phyloP scores from a whole-genome alignment of 2,888 invertebrate genomes.

The Dermolepida albohirtum region DNA sequence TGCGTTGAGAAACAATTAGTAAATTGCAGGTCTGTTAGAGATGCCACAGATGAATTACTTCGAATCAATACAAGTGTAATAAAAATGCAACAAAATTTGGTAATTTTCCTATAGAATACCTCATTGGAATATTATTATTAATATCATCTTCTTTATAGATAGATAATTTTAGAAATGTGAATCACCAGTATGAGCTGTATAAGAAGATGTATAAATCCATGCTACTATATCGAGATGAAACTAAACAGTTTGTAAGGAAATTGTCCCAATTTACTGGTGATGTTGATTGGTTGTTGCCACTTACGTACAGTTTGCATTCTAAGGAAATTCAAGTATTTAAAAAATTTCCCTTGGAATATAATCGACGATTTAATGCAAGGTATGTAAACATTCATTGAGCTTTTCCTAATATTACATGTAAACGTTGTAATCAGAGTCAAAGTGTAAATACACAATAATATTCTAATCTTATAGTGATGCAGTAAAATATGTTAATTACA shows the following conservation, averaged over 20 bases:
- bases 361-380: conserved; percentile 29
- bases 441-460: too few relatives aligned
- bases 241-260: conserved; percentile 31
- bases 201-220: conserved; percentile 36
- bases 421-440: too few relatives aligned
- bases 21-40: background rate
- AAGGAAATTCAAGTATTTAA: conserved; percentile 42
- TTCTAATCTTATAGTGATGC: too few relatives aligned
- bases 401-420: too few relatives aligned
- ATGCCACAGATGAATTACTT: conserved; percentile 15
- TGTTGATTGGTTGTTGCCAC: conserved; percentile 40
- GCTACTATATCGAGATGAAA: conserved; percentile 35
- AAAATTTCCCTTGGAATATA: conserved; percentile 45
- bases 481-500: too few relatives aligned
- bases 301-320: conserved; percentile 25
- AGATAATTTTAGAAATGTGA: conserved; percentile 23
- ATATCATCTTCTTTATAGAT: conserved; percentile 29
- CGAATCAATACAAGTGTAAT: conserved; percentile 10
- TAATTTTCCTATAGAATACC: conserved; percentile 7
- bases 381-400: background rate
- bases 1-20: conserved; percentile 17
- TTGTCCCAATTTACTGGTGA: conserved; percentile 42
- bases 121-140: background rate
- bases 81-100: conserved; percentile 31
- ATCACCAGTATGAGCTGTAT: conserved; percentile 35